Evolutionary conservation across 2,797 vertebrate species (phyloP).

Genomic region (Ctenopoma multispine): DNA sequence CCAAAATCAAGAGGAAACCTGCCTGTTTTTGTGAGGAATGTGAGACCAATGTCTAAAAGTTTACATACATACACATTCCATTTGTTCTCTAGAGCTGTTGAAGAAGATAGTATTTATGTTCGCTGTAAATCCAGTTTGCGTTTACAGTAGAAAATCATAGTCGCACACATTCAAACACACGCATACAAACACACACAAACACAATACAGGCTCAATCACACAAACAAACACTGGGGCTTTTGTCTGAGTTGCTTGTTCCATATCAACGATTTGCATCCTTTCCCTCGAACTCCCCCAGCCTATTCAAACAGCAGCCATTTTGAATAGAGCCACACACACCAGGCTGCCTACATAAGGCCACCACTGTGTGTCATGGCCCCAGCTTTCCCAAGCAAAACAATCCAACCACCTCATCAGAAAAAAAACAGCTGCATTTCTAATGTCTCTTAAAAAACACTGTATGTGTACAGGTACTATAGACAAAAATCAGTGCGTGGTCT

Average conservation of each 20-base stretch:
- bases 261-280: slow-evolving; percentile 77
- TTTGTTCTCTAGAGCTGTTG: background rate
- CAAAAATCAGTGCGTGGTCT: background rate
- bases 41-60: background rate
- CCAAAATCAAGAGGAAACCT: too few species aligned
- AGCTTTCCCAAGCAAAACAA: slow-evolving; percentile 55
- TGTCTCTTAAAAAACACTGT: slow-evolving; percentile 13
- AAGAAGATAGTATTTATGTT: background rate
- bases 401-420: slow-evolving; percentile 50
- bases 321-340: slow-evolving; percentile 64
- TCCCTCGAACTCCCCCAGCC: slow-evolving; percentile 67
- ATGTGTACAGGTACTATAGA: background rate
- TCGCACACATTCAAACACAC: slow-evolving; percentile 15
- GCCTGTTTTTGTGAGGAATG: background rate
- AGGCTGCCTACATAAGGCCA: slow-evolving; percentile 71
- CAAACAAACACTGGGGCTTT: slow-evolving; percentile 64
- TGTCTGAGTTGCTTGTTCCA: slow-evolving; percentile 67
- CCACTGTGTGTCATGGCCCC: slow-evolving; percentile 47
- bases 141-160: slow-evolving; percentile 10
- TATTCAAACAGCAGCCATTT: slow-evolving; percentile 74
- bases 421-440: slow-evolving; percentile 30
- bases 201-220: slow-evolving; percentile 48
- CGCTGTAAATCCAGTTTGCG: slow-evolving; percentile 8
- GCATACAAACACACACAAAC: slow-evolving; percentile 24
- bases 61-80: slow-evolving; percentile 3